Percentiles rank a stretch among this genome's conserved stretches.
Evolutionary conservation across 1,140 invertebrate species (phyloP).

Genomic region (Hypothenemus hampei): DNA sequence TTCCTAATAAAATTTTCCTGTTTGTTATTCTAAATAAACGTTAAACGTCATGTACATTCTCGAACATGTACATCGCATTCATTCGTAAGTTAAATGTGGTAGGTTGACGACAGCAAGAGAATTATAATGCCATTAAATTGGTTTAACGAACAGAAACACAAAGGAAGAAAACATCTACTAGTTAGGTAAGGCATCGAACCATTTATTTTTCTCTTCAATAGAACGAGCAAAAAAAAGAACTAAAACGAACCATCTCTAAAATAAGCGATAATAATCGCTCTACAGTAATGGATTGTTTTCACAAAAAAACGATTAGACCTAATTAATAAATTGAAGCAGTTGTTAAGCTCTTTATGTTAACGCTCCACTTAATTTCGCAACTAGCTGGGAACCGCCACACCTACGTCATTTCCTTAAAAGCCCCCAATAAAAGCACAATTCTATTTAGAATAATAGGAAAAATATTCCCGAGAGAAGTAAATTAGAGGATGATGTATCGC

Average conservation of each 20-base stretch:
- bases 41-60: conserved; percentile 9
- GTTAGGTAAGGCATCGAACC: conserved; percentile 5
- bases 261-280: background rate
- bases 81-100: conserved; percentile 3
- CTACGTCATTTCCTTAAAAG: background rate
- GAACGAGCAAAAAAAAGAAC: no score
- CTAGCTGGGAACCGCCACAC: background rate
- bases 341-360: background rate
- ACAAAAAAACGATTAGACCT: background rate
- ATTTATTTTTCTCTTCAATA: conserved; percentile 7
- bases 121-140: conserved; percentile 13
- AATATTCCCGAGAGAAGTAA: no score
- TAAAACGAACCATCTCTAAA: no score
- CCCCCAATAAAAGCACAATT: background rate
- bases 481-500: no score
- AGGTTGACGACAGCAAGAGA: conserved; percentile 11
- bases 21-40: no score
- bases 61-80: conserved; percentile 7
- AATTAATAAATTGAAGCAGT: background rate
- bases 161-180: conserved; percentile 9
- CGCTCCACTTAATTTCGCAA: background rate
- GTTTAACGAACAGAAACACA: conserved; percentile 11
- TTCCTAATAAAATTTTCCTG: no score
- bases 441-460: background rate
- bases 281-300: background rate